These are phyloP conservation scores for Camponotus fellah DNA, from an alignment of 2,888 invertebrate species.

Conservation along the genomic window DNA sequence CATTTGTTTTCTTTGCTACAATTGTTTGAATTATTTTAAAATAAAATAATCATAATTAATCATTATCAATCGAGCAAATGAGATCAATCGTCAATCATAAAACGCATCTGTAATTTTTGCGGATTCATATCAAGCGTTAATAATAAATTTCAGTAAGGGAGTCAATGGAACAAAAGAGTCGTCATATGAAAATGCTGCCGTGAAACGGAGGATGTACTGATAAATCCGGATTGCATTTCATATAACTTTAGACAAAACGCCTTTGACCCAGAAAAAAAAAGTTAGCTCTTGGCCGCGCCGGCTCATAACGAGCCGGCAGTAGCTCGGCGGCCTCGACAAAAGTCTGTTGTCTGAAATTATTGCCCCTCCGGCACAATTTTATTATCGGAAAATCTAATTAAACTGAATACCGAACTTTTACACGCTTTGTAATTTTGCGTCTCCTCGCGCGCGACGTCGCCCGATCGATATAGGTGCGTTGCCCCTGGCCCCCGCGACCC, in stretches of 20 bases:
- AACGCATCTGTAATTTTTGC: not conserved
- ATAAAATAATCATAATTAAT: not conserved
- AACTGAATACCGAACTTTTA: slow-evolving; percentile 29
- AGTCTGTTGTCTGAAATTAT: slow-evolving; percentile 40
- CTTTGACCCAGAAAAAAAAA: slow-evolving; percentile 44
- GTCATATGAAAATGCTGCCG: not conserved
- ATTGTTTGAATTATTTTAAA: not conserved
- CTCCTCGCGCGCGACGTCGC: slow-evolving; percentile 5
- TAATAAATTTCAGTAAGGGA: not conserved
- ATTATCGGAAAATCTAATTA: slow-evolving; percentile 46
- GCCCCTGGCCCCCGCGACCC: not conserved
- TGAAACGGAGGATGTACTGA: not conserved
- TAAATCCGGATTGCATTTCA: slow-evolving; percentile 27
- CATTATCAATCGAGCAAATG: not conserved
- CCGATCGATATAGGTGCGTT: slow-evolving; percentile 69
- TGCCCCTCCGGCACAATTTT: slow-evolving; percentile 39
- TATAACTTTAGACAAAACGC: slow-evolving; percentile 13
- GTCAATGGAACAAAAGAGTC: not conserved
- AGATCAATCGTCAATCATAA: slow-evolving; percentile 14
- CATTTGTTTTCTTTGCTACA: not conserved
- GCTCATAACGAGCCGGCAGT: not conserved
- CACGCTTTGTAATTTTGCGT: slow-evolving; percentile 34
- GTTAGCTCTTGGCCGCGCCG: not conserved
- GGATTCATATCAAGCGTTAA: not conserved
- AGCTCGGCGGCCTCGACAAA: slow-evolving; percentile 10